phyloP scores from a whole-genome alignment of 2,113 vertebrate species.

The Tiliqua scincoides region DNA sequence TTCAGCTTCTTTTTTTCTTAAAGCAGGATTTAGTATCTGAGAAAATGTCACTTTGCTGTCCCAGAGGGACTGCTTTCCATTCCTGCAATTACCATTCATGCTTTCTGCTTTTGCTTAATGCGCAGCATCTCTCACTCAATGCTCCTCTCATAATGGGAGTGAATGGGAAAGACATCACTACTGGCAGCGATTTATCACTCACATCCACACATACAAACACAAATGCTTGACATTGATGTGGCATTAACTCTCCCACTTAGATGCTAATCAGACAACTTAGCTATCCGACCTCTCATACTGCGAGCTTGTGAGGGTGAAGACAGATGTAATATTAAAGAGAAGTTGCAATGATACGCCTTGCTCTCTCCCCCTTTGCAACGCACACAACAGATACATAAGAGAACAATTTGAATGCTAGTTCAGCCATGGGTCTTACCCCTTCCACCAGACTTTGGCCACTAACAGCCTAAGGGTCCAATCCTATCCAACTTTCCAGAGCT shows the following conservation, averaged over 20 bases:
- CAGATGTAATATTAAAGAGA: neutral
- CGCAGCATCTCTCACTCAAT: neutral
- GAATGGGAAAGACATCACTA: neutral
- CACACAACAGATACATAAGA: neutral
- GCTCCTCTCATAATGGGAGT: neutral
- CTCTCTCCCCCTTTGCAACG: neutral
- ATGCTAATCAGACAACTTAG: neutral
- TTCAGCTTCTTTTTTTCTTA: neutral
- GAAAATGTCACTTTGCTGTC: neutral
- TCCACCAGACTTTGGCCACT: too few species aligned
- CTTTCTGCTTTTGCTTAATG: neutral
- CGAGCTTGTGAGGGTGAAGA: neutral
- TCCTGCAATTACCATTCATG: constrained; percentile 6
- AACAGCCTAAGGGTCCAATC: too few species aligned
- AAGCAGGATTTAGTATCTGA: neutral
- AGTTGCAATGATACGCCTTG: neutral
- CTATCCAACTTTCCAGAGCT: too few species aligned
- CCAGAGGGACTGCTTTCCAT: neutral
- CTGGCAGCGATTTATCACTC: neutral
- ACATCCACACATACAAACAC: neutral
- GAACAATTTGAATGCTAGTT: neutral
- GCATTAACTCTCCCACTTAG: neutral
- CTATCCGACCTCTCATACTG: neutral
- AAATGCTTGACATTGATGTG: neutral
- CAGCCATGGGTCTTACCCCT: too few species aligned